Conservation (phyloP, 2,113 vertebrate genomes). For the Pyxicephalus adspersus region DNA sequence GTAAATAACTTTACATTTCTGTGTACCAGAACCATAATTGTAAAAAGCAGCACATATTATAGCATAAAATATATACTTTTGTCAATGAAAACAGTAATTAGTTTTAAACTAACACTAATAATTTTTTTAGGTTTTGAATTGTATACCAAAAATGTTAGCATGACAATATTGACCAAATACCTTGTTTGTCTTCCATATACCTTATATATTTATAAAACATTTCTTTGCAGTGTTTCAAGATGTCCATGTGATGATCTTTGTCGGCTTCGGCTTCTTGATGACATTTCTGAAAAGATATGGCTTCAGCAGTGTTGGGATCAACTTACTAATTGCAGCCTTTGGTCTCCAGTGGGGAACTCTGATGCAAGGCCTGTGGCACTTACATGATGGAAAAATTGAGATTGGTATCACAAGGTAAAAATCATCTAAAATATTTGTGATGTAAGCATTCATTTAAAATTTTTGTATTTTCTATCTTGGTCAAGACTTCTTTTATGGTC, state of each 20-base stretch:
- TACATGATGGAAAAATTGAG: conserved; percentile 64
- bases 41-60: too few relatives aligned
- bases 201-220: neutral
- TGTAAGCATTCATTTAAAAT: neutral
- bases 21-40: too few relatives aligned
- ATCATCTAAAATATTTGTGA: neutral
- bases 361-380: conserved; percentile 81
- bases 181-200: too few relatives aligned
- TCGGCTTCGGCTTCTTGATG: conserved; percentile 97
- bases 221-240: conserved; percentile 87
- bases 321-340: conserved; percentile 88
- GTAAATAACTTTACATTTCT: too few relatives aligned
- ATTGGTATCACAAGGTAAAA: conserved; percentile 75
- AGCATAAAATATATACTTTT: too few relatives aligned
- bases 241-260: conserved; percentile 96
- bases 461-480: neutral
- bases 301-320: conserved; percentile 91
- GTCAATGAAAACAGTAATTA: too few relatives aligned
- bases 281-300: conserved; percentile 94
- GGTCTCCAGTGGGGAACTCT: conserved; percentile 93
- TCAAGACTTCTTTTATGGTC: neutral
- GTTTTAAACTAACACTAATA: too few relatives aligned
- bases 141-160: too few relatives aligned
- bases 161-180: too few relatives aligned
- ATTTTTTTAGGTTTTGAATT: too few relatives aligned